phyloP scores from a whole-genome alignment of 2,113 vertebrate species.

The Nibea coibor region DNA sequence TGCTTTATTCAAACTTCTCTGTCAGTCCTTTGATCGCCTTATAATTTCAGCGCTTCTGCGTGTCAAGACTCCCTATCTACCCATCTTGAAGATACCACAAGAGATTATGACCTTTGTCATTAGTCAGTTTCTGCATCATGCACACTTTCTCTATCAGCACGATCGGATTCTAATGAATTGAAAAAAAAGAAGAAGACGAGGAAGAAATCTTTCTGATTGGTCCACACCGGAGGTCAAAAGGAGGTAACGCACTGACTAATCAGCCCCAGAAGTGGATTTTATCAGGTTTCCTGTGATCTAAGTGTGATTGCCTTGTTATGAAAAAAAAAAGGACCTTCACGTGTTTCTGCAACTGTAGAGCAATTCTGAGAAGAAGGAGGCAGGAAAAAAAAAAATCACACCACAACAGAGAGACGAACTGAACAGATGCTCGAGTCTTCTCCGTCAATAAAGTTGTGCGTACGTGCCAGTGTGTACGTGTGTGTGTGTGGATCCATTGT shows the following conservation, averaged over 20 bases:
- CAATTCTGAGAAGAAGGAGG: constrained; percentile 61
- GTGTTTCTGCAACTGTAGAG: constrained; percentile 47
- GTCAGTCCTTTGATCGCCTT: not conserved
- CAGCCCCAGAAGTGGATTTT: constrained; percentile 49
- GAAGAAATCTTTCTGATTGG: constrained; percentile 39
- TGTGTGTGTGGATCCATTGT: constrained; percentile 10
- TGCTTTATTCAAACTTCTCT: not conserved
- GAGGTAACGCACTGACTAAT: constrained; percentile 57
- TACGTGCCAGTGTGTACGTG: not conserved
- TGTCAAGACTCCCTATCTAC: not conserved
- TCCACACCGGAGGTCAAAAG: constrained; percentile 59
- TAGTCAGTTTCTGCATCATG: constrained; percentile 32
- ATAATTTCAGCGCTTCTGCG: not conserved
- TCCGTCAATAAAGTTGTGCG: constrained; percentile 12
- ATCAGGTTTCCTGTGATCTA: constrained; percentile 71
- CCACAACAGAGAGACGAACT: constrained; percentile 2
- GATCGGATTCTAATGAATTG: constrained; percentile 44
- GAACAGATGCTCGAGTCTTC: constrained; percentile 35
- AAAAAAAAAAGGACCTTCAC: constrained; percentile 43
- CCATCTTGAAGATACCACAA: not conserved
- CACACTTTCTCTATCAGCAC: not conserved
- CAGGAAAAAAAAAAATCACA: constrained; percentile 8
- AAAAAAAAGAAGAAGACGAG: constrained; percentile 11
- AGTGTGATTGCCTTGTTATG: constrained; percentile 40
- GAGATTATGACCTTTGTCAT: not conserved